Evolutionary conservation across 2,888 invertebrate species (phyloP).

Genomic region (Artemia sinica): DNA sequence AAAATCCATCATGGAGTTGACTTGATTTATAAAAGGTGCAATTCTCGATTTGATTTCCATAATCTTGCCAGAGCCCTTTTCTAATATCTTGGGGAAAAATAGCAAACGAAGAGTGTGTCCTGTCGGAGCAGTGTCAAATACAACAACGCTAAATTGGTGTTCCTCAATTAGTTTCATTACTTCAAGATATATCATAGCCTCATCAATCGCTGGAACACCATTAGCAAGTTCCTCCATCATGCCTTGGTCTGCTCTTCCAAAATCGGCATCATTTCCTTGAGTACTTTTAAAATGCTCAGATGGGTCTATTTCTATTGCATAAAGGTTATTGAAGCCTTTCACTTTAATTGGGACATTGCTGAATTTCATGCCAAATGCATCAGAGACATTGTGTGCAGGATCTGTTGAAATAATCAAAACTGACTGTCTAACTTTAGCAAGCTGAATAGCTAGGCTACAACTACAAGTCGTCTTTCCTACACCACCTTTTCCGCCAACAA

Average conservation of each 20-base stretch:
- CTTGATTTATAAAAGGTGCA: slow-evolving; percentile 49
- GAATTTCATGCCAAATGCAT: slow-evolving; percentile 99
- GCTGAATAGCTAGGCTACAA: slow-evolving; percentile 85
- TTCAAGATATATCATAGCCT: slow-evolving; percentile 99
- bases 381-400: slow-evolving; percentile 98
- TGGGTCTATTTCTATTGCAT: slow-evolving; percentile 67
- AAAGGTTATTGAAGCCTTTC: slow-evolving; percentile 80
- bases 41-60: slow-evolving; percentile 77
- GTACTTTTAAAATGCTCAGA: slow-evolving; percentile 84
- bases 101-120: slow-evolving; percentile 90
- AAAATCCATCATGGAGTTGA: slow-evolving; percentile 57
- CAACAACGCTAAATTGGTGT: slow-evolving; percentile 97
- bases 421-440: slow-evolving; percentile 75
- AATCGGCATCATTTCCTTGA: slow-evolving; percentile 55
- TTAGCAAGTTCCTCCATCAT: slow-evolving; percentile 87
- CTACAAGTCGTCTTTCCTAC: slow-evolving; percentile 56
- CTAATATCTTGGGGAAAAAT: slow-evolving; percentile 91
- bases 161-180: slow-evolving; percentile 92
- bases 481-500: too few species aligned
- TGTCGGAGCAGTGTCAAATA: slow-evolving; percentile 98
- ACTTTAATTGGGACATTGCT: slow-evolving; percentile 78
- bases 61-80: slow-evolving; percentile 86
- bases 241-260: slow-evolving; percentile 43
- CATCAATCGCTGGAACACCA: slow-evolving; percentile 96
- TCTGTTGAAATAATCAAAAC: slow-evolving; percentile 97